phyloP scores from a whole-genome alignment of 2,113 vertebrate species.

The Trematomus loennbergii region DNA sequence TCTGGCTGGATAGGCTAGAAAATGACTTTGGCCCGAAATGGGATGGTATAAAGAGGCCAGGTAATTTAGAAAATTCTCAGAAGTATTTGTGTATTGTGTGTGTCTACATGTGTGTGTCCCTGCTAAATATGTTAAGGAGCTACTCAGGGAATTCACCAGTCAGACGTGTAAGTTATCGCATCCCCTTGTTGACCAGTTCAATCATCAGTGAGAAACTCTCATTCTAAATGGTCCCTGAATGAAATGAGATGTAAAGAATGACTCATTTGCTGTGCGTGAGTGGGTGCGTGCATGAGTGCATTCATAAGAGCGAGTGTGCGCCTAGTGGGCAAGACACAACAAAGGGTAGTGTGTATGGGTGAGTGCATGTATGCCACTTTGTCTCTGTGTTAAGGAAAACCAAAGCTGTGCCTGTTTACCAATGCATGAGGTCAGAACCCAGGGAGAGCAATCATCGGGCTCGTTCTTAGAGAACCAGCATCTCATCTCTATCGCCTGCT shows the following conservation, averaged over 20 bases:
- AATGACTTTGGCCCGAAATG: constrained; percentile 14
- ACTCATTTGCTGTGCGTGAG: not conserved
- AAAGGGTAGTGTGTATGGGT: constrained; percentile 31
- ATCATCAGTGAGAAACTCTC: constrained; percentile 24
- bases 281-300: not conserved
- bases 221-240: constrained; percentile 43
- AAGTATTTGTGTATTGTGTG: constrained; percentile 1
- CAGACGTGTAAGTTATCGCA: constrained; percentile 31
- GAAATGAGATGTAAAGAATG: constrained; percentile 59
- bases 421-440: constrained; percentile 67
- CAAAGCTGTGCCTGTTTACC: constrained; percentile 43
- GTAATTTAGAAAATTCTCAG: constrained; percentile 19
- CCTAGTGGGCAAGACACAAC: constrained; percentile 6
- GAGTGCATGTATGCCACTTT: constrained; percentile 30
- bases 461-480: constrained; percentile 13
- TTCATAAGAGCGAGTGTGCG: too few species aligned
- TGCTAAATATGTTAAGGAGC: constrained; percentile 9
- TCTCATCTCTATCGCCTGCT: constrained; percentile 20
- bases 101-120: not conserved
- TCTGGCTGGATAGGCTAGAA: not conserved
- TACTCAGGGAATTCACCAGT: not conserved
- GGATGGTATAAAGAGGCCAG: constrained; percentile 12
- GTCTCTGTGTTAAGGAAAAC: constrained; percentile 26
- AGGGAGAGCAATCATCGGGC: constrained; percentile 50
- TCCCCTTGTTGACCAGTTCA: constrained; percentile 42